These are phyloP conservation scores for Arenaria interpres DNA, from an alignment of 2,113 vertebrate species.

Conservation along the genomic window DNA sequence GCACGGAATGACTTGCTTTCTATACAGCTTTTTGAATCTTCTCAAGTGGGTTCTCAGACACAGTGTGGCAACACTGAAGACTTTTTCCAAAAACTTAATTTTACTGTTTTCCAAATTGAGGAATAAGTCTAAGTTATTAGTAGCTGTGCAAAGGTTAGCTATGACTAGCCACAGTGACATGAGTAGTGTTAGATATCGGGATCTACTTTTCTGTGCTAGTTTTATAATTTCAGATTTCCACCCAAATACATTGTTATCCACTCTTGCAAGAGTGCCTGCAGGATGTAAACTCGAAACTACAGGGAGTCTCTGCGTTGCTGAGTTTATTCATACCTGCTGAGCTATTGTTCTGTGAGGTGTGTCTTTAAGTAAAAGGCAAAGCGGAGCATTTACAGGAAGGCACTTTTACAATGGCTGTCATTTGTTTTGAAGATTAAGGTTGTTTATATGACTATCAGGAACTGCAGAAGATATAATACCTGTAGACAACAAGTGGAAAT, in stretches of 20 bases:
- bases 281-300: constrained; percentile 30
- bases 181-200: not conserved
- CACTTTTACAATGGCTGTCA: constrained; percentile 27
- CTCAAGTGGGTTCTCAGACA: not conserved
- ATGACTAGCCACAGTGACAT: not conserved
- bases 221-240: not conserved
- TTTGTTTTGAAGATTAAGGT: constrained; percentile 58
- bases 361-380: constrained; percentile 69
- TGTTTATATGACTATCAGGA: not conserved
- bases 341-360: constrained; percentile 83
- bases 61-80: not conserved
- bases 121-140: not conserved
- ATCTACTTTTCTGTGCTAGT: not conserved
- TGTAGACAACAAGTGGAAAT: not conserved
- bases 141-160: not conserved
- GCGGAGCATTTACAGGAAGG: constrained; percentile 58
- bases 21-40: not conserved
- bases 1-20: not conserved
- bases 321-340: constrained; percentile 72
- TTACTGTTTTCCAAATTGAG: not conserved
- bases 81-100: not conserved
- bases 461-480: not conserved
- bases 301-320: constrained; percentile 22
- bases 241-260: not conserved
- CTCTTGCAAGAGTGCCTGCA: not conserved